Evolutionary conservation across 2,113 vertebrate genomes (phyloP), one percentile per base, ranked within the genome.

Genomic region (Nasalis larvatus): DNA sequence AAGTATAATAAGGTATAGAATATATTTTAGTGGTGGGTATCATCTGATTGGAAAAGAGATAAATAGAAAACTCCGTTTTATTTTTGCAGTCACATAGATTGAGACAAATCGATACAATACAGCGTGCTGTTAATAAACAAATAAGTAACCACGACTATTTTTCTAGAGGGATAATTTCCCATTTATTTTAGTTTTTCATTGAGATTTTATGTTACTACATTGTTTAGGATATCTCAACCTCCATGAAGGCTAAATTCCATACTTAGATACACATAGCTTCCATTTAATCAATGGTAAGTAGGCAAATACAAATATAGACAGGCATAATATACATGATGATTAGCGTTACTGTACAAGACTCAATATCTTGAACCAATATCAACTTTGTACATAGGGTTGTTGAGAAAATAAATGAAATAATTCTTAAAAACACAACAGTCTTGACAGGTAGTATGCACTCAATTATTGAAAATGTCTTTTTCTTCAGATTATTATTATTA

Each of bases 151-250:
- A 49, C 60, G 32, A 78, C 42, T 69, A 37, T 82, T 90, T 60
- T 91, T 84, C 47, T 52, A 95, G 40, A 66, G 49, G 76, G 54
- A 68, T 18, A 74, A 66, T 89, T 93, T 86, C 54, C 52, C 74
- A 58, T 66, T 92, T 52, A 66, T 60, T 97, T 96, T 94, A 8
- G 58, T 30, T 96, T 95, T 95, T 92, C 58, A 77, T 35, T 74
- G 12, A 68, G 5, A 2, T 49, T 86, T 83, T 60, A 83, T 49
- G 18, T 77, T 86, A 69, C 60, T 60, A 83, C 42, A 12, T 71
- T 86, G 63, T 69, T 91, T 95, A 73, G 66, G 20, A n/a, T 8
- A 63, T 49, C 8, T 63, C 30, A 88, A 32, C 9, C 40, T 56
- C 37, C 14, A 35, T 17, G 17, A 94, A 85, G 4, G 1, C 52